phyloP scores from a whole-genome alignment of 2,797 vertebrate species.

The Platalea minor region DNA sequence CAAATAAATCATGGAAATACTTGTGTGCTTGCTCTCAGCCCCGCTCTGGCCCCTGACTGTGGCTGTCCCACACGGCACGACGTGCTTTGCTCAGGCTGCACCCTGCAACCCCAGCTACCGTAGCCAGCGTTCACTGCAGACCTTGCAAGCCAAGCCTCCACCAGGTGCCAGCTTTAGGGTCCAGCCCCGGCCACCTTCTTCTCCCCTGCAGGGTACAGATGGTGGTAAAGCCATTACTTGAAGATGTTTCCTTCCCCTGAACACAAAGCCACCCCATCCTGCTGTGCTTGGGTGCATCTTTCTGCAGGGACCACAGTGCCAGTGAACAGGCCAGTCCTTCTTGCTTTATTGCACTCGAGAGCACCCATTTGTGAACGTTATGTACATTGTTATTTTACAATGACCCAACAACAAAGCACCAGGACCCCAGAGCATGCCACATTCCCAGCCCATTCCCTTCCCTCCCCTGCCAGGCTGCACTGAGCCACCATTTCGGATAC shows the following conservation, averaged over 20 bases:
- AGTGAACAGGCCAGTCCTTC: background rate
- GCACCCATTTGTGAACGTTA: background rate
- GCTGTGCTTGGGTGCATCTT: background rate
- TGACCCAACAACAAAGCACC: background rate
- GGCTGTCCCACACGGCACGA: accelerated
- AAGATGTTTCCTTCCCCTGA: background rate
- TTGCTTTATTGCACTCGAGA: constrained; percentile 39
- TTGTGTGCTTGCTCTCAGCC: background rate
- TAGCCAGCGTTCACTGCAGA: background rate
- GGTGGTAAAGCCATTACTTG: background rate
- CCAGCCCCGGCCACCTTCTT: background rate
- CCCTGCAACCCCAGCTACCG: accelerated
- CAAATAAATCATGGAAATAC: constrained; percentile 19
- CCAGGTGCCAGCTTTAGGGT: background rate
- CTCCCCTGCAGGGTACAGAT: accelerated
- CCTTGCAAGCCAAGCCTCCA: accelerated
- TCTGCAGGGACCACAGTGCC: background rate
- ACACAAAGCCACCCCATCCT: background rate
- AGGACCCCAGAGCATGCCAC: accelerated
- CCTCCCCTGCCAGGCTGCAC: background rate
- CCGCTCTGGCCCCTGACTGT: accelerated
- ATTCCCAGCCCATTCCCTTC: accelerated
- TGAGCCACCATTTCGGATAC: accelerated
- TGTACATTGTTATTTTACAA: background rate
- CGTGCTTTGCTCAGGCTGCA: background rate